These are phyloP conservation scores for Heliconius aoede DNA, from an alignment of 2,888 invertebrate species.

Conservation along the genomic window DNA sequence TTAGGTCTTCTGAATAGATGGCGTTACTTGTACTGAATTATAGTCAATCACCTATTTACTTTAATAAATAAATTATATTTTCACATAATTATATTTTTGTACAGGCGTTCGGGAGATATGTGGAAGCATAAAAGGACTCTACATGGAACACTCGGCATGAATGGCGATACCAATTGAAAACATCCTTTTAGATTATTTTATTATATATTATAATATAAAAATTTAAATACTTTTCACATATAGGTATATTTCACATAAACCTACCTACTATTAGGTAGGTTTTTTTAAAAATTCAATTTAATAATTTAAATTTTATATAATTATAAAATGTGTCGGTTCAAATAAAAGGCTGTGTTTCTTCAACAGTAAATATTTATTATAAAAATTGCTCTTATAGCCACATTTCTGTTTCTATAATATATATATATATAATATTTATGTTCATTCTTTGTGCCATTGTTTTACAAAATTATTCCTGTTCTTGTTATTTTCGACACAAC, in stretches of 20 bases:
- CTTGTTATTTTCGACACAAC: slow-evolving; percentile 83
- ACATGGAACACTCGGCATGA: slow-evolving; percentile 64
- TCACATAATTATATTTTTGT: slow-evolving; percentile 15
- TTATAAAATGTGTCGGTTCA: slow-evolving; percentile 29
- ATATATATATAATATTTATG: slow-evolving; percentile 84
- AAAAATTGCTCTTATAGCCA: slow-evolving; percentile 84
- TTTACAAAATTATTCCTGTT: slow-evolving; percentile 84
- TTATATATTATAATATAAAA: neutral
- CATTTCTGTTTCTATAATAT: slow-evolving; percentile 84
- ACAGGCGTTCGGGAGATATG: slow-evolving; percentile 78
- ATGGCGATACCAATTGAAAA: slow-evolving; percentile 22
- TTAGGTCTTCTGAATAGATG: neutral
- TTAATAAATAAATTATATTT: no score
- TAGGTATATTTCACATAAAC: no score
- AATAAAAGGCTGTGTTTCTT: slow-evolving; percentile 74
- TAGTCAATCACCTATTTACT: neutral
- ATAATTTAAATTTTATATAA: neutral
- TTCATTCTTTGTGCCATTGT: slow-evolving; percentile 84
- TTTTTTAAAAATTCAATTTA: neutral
- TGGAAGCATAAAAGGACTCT: slow-evolving; percentile 80
- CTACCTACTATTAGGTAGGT: neutral
- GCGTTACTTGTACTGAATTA: slow-evolving; percentile 7
- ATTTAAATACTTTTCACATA: neutral
- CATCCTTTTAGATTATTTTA: slow-evolving; percentile 8
- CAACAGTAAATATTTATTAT: slow-evolving; percentile 85